Conservation (phyloP, 2,888 invertebrate genomes). For the Tryphoninae sp. region DNA sequence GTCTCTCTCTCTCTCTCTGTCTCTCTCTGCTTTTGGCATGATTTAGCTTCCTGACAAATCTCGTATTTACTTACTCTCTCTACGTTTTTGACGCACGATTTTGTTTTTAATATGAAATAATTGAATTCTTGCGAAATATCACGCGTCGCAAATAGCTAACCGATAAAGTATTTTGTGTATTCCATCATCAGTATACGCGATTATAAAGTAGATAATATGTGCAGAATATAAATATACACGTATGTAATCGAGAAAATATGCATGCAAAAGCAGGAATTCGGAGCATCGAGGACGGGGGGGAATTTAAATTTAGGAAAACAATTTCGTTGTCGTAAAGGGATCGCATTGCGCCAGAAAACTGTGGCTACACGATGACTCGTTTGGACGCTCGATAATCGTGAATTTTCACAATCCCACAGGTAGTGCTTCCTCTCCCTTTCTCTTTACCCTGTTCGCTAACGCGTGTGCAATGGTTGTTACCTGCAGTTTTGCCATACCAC, state of each 20-base stretch:
- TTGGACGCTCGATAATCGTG: conserved; percentile 47
- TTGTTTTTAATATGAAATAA: no score
- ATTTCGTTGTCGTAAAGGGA: conserved; percentile 34
- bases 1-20: no score
- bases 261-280: neutral
- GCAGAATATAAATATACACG: neutral
- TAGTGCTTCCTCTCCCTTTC: conserved; percentile 30
- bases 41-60: no score
- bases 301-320: conserved; percentile 62
- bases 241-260: neutral
- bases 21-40: no score
- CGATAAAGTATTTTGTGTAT: no score
- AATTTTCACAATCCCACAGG: conserved; percentile 41
- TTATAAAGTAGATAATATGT: no score
- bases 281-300: conserved; percentile 41
- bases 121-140: no score
- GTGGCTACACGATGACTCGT: conserved; percentile 9
- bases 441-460: neutral
- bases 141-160: no score
- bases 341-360: conserved; percentile 51
- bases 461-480: neutral
- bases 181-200: no score
- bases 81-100: no score
- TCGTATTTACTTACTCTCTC: no score
- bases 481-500: neutral